A percentile compares a stretch with the other conserved stretches of the same genome.
Evolutionary conservation across 2,888 invertebrate genomes (phyloP).

Genomic region (Plusia festucae): DNA sequence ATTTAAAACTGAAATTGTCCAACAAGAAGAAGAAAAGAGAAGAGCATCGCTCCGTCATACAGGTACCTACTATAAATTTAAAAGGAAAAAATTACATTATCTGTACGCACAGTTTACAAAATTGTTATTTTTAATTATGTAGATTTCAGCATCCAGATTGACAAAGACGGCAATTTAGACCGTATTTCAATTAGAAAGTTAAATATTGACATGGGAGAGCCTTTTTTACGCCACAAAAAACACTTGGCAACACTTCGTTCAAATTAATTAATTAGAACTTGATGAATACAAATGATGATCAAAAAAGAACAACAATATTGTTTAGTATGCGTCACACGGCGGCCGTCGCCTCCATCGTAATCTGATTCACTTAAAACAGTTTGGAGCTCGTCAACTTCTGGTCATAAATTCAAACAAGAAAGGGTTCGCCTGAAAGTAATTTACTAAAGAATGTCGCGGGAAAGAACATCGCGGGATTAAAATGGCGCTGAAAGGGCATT

Average conservation of each 20-base stretch:
- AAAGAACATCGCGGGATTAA: conserved; percentile 33
- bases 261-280: conserved; percentile 4
- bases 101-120: too few species aligned
- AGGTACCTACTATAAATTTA: too few species aligned
- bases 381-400: conserved; percentile 51
- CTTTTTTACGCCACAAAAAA: background rate
- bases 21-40: too few species aligned
- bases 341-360: conserved; percentile 34
- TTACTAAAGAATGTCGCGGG: conserved; percentile 52
- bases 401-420: conserved; percentile 54
- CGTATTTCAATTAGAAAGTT: background rate
- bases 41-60: too few species aligned
- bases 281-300: conserved; percentile 14
- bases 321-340: conserved; percentile 35
- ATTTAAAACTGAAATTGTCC: too few species aligned
- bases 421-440: conserved; percentile 51
- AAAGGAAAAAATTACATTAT: too few species aligned
- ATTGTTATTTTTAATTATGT: too few species aligned
- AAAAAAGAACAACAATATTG: conserved; percentile 25
- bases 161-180: too few species aligned
- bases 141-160: too few species aligned
- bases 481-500: conserved; percentile 20
- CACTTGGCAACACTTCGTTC: conserved; percentile 1
- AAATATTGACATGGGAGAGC: background rate
- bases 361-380: conserved; percentile 52